phyloP scores from a whole-genome alignment of 2,113 vertebrate genomes.

The Chlamydotis undulata region DNA sequence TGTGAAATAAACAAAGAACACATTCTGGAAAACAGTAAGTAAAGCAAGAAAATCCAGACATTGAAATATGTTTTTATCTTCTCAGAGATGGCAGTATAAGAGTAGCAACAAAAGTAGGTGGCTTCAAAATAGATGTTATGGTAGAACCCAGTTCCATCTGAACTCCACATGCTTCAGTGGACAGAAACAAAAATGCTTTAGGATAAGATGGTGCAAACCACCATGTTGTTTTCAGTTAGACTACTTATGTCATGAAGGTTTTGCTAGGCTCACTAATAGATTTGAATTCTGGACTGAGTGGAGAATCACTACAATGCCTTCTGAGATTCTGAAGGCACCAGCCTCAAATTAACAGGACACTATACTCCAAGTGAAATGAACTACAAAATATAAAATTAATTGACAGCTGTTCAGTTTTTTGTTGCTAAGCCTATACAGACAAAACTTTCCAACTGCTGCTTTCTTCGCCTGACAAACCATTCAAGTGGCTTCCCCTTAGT shows the following conservation, averaged over 20 bases:
- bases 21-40: not conserved
- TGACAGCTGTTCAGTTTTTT: not conserved
- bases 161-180: not conserved
- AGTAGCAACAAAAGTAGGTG: not conserved
- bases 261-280: not conserved
- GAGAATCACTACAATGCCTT: not conserved
- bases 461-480: not conserved
- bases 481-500: not conserved
- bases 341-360: not conserved
- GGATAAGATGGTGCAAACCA: not conserved
- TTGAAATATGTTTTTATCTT: not conserved
- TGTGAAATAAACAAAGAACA: not conserved
- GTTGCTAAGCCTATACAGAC: not conserved
- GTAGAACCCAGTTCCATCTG: not conserved
- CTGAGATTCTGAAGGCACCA: not conserved
- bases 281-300: not conserved
- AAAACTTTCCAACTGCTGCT: not conserved
- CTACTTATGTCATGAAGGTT: not conserved
- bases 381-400: not conserved
- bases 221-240: not conserved
- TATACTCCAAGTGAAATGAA: not conserved
- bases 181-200: not conserved
- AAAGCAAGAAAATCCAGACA: not conserved
- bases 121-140: constrained; percentile 6
- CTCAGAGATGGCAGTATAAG: not conserved